Evolutionary conservation across 2,888 invertebrate species (phyloP), one percentile per base, ranked within the genome.

Genomic region (Antheraea assamensis): DNA sequence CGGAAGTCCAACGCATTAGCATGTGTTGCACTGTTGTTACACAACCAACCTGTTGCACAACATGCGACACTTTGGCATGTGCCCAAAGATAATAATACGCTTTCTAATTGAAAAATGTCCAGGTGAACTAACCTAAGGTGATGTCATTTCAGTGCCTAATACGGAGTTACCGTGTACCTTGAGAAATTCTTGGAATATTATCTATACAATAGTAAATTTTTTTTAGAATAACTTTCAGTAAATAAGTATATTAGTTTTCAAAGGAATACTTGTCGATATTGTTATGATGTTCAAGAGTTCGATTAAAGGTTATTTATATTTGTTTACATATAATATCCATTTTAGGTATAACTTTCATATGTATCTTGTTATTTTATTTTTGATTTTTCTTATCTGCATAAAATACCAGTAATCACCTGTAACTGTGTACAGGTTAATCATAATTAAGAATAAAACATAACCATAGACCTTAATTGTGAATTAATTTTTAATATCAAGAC

Each of bases 1-100:
- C 92, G 93, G 93, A 93, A 93, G 92, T 92, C 84, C 82, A 85
- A 82, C 82, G 82, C 83, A 89, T 90, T 90, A 90, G 85, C 90
- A 88, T 89, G 78, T 86, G 88, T 89, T 87, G 87, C 87, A 89
- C 85, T 82, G 83, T 74, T 77, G 83, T 93, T 92, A 91, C 85
- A 88, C 87, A 92, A 92, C 86, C 75, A 74, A 55, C 76, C 75
- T 83, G 83, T 92, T 91, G 85, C 87, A 87, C 85, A 90, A 90
- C 78, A 70, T 80, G 86, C 85, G 88, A 90, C 89, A 88, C 86
- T 81, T 90, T 77, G 90, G 88, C 85, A 90, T 92, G 89, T 83
- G 84, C 83, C 86, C 81, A 87, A 88, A 87, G 83, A 82, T 81
- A 84, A 85, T 85, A 78, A 85, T 85, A 78, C 80, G 83, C 92